Evolutionary conservation across 30 jellyfish, hydroid and myxozoan species (phyloP), one percentile per base, ranked within the genome.

Genomic region (Aurelia sp.): DNA sequence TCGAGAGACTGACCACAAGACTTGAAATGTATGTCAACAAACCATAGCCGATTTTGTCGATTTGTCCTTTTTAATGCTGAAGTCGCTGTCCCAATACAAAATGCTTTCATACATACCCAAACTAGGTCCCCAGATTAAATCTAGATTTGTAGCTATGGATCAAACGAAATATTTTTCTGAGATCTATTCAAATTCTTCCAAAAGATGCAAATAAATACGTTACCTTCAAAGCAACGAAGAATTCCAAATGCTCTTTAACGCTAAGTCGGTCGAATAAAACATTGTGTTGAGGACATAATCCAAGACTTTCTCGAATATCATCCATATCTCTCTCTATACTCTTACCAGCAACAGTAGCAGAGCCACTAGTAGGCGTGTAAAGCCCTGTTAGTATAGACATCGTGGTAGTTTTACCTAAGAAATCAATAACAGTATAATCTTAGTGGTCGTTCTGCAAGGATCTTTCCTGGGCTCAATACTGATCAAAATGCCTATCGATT

Each of bases 201-300:
- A 67, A 18, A 21, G 67, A 6, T 6, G 18, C 8, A 74, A 41
- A 55, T 51, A n/a, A 13, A 27, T 13, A 21, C n/a, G 21, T 57
- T 19, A 94, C 99, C 96, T 96, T 96, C 72, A 96, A 48, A 16
- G 96, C 97, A 68, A 90, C 21, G 81, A 90, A 96, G 76, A 96
- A 87, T 53, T 85, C 89, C 74, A 96, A 51, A 62, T 96, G 99
- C 78, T 96, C 99, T 71, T 91, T 47, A 30, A 90, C 99, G 4
- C 98, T 90, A 24, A 96, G 86, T 35, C 97, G 95, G 63, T 96
- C 98, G 76, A 90, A 96, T 31, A 96, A 76, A 24, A 96, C 98
- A 71, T 96, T 96, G 79, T 96, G 98, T 63, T 96, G 99, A 10
- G 99, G 99, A 76, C 99, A 96, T 16, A 90, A 88, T 9, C 99